Percentiles rank a stretch among this genome's conserved stretches.
phyloP scores from a whole-genome alignment of 2,888 invertebrate genomes.

The Meghimatium bilineatum region DNA sequence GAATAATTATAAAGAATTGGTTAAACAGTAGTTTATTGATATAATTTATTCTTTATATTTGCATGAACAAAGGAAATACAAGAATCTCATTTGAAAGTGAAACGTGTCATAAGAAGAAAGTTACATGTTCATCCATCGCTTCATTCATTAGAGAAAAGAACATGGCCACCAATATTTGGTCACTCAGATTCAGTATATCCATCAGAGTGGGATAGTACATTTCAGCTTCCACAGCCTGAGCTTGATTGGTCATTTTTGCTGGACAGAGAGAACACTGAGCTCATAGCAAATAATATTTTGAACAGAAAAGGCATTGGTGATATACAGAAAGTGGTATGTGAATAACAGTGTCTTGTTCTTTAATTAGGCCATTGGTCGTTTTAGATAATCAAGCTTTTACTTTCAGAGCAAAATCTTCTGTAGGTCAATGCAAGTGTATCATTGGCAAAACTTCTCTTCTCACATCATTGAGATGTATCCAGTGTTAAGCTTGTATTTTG shows the following conservation, averaged over 20 bases:
- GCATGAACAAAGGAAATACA: not conserved
- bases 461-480: too few relatives aligned
- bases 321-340: conserved; percentile 79
- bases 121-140: not conserved
- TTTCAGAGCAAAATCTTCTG: too few relatives aligned
- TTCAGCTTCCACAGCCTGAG: conserved; percentile 76
- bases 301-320: conserved; percentile 83
- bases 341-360: not conserved
- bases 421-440: too few relatives aligned
- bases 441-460: too few relatives aligned
- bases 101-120: not conserved
- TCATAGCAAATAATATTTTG: conserved; percentile 82
- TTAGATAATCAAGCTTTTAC: too few relatives aligned
- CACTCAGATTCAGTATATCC: not conserved
- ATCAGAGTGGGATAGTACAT: conserved; percentile 47
- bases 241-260: conserved; percentile 83
- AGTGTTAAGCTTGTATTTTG: too few relatives aligned
- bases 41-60: conserved; percentile 1
- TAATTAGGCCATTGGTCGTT: too few relatives aligned
- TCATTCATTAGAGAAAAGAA: conserved; percentile 4
- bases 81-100: not conserved
- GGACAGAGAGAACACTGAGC: conserved; percentile 80
- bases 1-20: too few relatives aligned
- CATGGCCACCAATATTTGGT: not conserved
- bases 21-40: not conserved